These are phyloP conservation scores for Aphyosemion australe DNA, from an alignment of 2,113 vertebrate species.

Conservation along the genomic window DNA sequence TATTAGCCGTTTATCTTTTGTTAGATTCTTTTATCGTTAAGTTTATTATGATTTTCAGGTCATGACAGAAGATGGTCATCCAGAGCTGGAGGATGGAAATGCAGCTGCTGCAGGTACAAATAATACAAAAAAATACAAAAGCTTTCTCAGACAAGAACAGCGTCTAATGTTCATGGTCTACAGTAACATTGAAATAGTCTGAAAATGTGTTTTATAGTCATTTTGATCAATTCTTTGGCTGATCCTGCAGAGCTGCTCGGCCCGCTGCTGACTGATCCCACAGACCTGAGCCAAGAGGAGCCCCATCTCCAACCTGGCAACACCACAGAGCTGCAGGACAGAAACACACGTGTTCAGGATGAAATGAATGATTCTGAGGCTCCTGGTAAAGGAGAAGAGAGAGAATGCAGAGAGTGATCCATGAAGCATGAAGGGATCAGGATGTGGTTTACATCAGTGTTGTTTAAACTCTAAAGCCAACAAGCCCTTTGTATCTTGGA, in stretches of 20 bases:
- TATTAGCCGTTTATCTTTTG: too few species aligned
- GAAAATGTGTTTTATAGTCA: background rate
- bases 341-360: slow-evolving; percentile 2
- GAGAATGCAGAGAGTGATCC: background rate
- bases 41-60: slow-evolving; percentile 36
- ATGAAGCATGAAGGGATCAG: background rate
- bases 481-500: too few species aligned
- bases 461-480: background rate
- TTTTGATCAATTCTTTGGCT: slow-evolving; percentile 2
- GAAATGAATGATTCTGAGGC: slow-evolving; percentile 16
- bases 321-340: slow-evolving; percentile 12
- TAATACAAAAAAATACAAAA: background rate
- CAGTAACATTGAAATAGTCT: background rate
- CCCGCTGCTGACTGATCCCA: slow-evolving; percentile 18
- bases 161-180: background rate
- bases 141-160: too few species aligned
- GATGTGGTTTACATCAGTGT: too few species aligned
- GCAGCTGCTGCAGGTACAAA: slow-evolving; percentile 26
- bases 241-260: slow-evolving; percentile 29
- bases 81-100: slow-evolving; percentile 3
- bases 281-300: slow-evolving; percentile 12
- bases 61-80: slow-evolving; percentile 4
- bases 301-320: background rate
- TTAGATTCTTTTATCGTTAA: background rate
- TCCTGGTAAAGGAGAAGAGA: background rate